phyloP scores from a whole-genome alignment of 2,113 vertebrate species.

The Mastomys coucha region DNA sequence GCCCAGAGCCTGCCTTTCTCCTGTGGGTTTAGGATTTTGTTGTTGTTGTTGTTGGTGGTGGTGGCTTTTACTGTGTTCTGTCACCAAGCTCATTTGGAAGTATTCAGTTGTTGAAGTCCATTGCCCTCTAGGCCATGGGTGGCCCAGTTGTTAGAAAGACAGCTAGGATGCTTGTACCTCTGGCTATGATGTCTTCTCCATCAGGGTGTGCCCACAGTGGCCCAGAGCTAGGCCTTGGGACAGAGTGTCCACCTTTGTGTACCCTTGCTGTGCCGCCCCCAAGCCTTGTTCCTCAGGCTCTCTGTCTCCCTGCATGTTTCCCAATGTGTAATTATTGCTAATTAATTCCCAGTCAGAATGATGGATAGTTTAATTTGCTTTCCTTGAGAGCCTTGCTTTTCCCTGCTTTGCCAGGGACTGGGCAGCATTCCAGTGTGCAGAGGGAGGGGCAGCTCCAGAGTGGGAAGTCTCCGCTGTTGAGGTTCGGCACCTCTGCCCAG shows the following conservation, averaged over 20 bases:
- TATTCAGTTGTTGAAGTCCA: accelerated
- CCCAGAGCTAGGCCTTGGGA: not conserved
- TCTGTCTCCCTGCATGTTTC: not conserved
- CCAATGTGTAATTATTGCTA: conserved; percentile 28
- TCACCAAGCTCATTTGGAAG: not conserved
- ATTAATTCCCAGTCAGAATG: conserved; percentile 60
- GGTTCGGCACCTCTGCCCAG: too few relatives aligned
- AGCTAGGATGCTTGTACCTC: not conserved
- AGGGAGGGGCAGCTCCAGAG: not conserved
- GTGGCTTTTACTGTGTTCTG: not conserved
- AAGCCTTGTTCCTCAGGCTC: not conserved
- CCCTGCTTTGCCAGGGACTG: not conserved
- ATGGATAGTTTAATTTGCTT: conserved; percentile 68
- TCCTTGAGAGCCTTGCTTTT: conserved; percentile 31
- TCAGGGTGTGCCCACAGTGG: accelerated
- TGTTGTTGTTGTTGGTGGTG: not conserved
- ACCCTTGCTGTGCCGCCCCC: not conserved
- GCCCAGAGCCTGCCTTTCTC: not conserved
- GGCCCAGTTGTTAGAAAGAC: not conserved
- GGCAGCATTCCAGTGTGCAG: not conserved
- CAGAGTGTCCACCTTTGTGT: accelerated
- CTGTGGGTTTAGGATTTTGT: not conserved
- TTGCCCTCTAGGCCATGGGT: not conserved
- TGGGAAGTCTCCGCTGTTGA: accelerated
- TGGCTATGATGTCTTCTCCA: accelerated